Conservation (phyloP, 2,113 vertebrate genomes). For the Polypterus bichir region DNA sequence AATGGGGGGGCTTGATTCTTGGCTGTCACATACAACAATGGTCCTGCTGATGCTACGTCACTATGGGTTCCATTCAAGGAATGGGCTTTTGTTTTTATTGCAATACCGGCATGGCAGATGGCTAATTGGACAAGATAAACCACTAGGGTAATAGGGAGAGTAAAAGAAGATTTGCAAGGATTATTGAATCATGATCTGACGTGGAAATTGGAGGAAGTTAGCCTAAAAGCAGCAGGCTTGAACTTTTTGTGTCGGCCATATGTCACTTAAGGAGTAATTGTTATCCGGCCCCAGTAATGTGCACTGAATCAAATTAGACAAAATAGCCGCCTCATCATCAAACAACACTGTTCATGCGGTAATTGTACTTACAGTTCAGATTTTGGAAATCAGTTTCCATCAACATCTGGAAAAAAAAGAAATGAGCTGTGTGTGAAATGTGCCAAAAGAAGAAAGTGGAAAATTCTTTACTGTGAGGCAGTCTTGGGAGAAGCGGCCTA, state of each 20-base stretch:
- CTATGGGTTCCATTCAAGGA: constrained; percentile 13
- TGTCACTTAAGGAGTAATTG: constrained; percentile 11
- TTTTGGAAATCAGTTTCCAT: too few relatives aligned
- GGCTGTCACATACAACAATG: constrained; percentile 46
- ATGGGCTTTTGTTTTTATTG: constrained; percentile 27
- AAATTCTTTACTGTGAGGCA: too few relatives aligned
- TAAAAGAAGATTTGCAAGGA: constrained; percentile 43
- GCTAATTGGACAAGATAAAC: constrained; percentile 73
- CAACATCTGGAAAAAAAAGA: too few relatives aligned
- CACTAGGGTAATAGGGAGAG: constrained; percentile 40
- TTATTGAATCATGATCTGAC: constrained; percentile 42
- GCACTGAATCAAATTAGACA: constrained; percentile 31
- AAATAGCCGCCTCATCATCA: constrained; percentile 16
- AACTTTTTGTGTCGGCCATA: constrained; percentile 15
- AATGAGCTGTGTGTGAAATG: too few relatives aligned
- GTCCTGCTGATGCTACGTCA: constrained; percentile 28
- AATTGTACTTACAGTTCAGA: too few relatives aligned
- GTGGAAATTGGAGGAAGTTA: constrained; percentile 21
- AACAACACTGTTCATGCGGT: neutral
- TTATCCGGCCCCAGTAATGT: constrained; percentile 25
- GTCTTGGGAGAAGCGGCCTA: too few relatives aligned
- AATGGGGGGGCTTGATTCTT: constrained; percentile 41
- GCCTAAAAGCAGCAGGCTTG: constrained; percentile 15
- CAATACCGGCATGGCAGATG: constrained; percentile 58
- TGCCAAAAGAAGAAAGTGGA: too few relatives aligned